Base-by-base conservation (phyloP, 2,113 vertebrate genomes). In the Pelvicachromis taeniatus region DNA sequence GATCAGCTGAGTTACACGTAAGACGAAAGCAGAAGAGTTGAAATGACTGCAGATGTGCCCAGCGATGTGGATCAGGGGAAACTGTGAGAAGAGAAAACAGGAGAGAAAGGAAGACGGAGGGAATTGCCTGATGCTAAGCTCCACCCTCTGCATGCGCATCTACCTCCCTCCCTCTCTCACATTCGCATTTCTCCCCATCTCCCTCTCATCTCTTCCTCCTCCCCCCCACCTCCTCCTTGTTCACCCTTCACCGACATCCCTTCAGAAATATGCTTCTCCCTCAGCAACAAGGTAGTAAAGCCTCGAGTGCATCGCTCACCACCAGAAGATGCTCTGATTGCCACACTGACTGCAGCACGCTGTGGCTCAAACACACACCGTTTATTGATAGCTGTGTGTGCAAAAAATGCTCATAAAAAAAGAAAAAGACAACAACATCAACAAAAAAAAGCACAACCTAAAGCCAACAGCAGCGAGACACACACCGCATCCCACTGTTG, bases 181-280 rank as follows among this genome's bases (percentile, higher is more conserved):
- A 63, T 87, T 88, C 87, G 82, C 85, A 85, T 88, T 88, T 81
- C 90, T 93, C 89, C n/a, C 87, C 80, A 52, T 87, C 87, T 90
- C 84, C 78, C 79, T 85, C 88, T 90, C 91, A 63, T 91, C 91
- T 58, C 55, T 45, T 75, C 29, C 88, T 88, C 91, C 86, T 84
- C 85, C 86, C 86, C 86, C 87, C 90, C 87, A 50, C 81, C 52
- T 85, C 90, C 86, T 91, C 81, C 85, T 82, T 26, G 52, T 93
- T 95, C 94, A 95, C 93, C 94, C 95, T 95, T 95, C 91, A 94
- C 94, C 91, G 92, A 95, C 83, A 96, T 95, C 87, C 92, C 90
- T 90, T 90, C 85, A 78, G 82, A 90, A 93, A 92, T 91, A 94
- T 63, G 83, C 88, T 54, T 92, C 90, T 90, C 54, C 87, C 94